A percentile compares a stretch with the other conserved stretches of the same genome.
phyloP scores from a whole-genome alignment of 1,140 invertebrate genomes.

The Diorhabda sublineata region DNA sequence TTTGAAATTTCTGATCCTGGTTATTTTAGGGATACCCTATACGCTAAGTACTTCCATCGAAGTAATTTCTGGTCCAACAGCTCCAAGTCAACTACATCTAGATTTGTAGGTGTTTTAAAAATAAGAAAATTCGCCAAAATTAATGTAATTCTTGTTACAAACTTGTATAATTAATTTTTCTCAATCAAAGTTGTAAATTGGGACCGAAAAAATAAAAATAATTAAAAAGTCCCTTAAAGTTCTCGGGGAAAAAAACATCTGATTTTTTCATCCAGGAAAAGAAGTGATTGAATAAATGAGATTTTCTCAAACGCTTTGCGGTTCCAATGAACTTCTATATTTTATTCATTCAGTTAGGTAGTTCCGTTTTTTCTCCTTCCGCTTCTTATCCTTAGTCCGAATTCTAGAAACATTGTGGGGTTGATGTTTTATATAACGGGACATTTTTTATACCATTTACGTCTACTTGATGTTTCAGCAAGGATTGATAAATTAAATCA shows the following conservation, averaged over 20 bases:
- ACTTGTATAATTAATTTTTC: too few relatives aligned
- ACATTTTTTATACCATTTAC: background rate
- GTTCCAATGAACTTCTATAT: conserved; percentile 27
- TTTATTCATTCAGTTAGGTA: conserved; percentile 30
- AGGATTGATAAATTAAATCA: too few relatives aligned
- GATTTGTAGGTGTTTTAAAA: too few relatives aligned
- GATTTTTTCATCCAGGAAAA: conserved; percentile 22
- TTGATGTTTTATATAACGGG: background rate
- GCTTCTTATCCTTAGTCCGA: conserved; percentile 15
- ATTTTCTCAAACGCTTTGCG: conserved; percentile 32
- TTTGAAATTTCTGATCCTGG: too few relatives aligned
- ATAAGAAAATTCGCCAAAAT: too few relatives aligned
- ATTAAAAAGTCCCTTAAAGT: background rate
- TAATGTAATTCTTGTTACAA: too few relatives aligned
- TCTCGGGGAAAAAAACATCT: background rate
- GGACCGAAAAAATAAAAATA: background rate
- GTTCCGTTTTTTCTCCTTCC: conserved; percentile 20
- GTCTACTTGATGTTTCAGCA: background rate
- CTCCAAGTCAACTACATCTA: too few relatives aligned
- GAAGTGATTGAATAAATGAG: conserved; percentile 36
- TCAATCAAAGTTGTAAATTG: too few relatives aligned
- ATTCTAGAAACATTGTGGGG: conserved; percentile 21
- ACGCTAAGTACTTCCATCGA: too few relatives aligned
- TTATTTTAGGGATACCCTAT: too few relatives aligned
- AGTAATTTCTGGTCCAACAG: too few relatives aligned